Conservation (phyloP, 1,140 invertebrate genomes). For the Lepidurus couesii region DNA sequence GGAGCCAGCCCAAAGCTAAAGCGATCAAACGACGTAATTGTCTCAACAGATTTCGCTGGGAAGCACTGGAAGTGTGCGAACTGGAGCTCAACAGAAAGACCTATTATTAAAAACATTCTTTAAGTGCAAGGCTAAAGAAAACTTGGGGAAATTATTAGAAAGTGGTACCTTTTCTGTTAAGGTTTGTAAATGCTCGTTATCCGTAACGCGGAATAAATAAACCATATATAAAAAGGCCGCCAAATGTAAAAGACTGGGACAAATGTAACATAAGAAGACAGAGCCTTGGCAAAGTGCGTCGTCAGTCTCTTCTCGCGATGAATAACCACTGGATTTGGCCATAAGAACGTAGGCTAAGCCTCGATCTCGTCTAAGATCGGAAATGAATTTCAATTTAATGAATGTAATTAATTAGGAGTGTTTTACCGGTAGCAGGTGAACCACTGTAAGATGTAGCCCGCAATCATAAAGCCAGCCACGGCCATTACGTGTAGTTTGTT, state of each 20-base stretch:
- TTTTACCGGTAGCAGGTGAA: slow-evolving; percentile 32
- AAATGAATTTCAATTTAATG: not conserved
- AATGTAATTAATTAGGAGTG: not conserved
- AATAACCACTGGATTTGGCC: not conserved
- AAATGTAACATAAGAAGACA: slow-evolving; percentile 28
- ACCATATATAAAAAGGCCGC: slow-evolving; percentile 28
- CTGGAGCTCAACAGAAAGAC: slow-evolving; percentile 31
- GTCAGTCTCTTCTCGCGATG: not conserved
- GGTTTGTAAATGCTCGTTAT: slow-evolving; percentile 35
- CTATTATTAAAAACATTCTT: not conserved
- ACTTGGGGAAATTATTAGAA: not conserved
- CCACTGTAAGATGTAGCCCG: slow-evolving; percentile 32
- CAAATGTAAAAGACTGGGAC: slow-evolving; percentile 28
- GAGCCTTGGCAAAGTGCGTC: slow-evolving; percentile 29
- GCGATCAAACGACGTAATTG: slow-evolving; percentile 25
- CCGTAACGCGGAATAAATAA: slow-evolving; percentile 25
- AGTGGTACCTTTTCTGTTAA: slow-evolving; percentile 30
- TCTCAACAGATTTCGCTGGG: slow-evolving; percentile 24
- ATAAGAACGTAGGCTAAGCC: slow-evolving; percentile 24
- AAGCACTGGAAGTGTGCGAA: slow-evolving; percentile 22
- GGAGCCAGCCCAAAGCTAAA: slow-evolving; percentile 26
- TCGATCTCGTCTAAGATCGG: slow-evolving; percentile 9
- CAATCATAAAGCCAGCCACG: slow-evolving; percentile 26
- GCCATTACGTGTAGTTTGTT: slow-evolving; percentile 29
- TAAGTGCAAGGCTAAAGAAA: not conserved